Percentiles rank a stretch among this genome's conserved stretches.
phyloP scores from a whole-genome alignment of 2,888 invertebrate genomes.

The Neocrepidodera transversa region DNA sequence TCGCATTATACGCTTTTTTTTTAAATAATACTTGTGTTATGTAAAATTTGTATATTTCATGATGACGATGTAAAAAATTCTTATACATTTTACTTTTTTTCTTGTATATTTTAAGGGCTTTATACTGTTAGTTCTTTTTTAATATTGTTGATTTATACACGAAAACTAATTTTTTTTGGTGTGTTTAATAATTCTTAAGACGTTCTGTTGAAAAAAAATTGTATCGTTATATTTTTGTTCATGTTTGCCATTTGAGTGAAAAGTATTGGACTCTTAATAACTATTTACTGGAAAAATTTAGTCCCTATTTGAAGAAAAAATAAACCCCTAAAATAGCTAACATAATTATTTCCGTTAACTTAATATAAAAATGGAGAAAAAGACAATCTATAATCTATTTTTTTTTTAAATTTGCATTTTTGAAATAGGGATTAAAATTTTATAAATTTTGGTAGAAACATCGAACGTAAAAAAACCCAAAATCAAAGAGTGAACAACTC shows the following conservation, averaged over 20 bases:
- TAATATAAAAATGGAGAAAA: too few relatives aligned
- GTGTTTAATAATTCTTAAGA: constrained; percentile 24
- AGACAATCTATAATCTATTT: too few relatives aligned
- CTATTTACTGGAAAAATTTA: too few relatives aligned
- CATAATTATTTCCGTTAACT: too few relatives aligned
- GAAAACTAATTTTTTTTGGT: constrained; percentile 31
- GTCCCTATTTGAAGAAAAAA: neutral
- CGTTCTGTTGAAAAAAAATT: constrained; percentile 5
- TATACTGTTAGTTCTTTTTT: constrained; percentile 38
- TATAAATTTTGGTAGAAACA: neutral
- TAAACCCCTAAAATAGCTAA: too few relatives aligned
- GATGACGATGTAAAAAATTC: constrained; percentile 14
- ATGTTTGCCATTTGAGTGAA: constrained; percentile 22
- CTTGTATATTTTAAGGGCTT: constrained; percentile 35
- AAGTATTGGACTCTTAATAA: constrained; percentile 19
- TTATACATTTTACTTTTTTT: constrained; percentile 27
- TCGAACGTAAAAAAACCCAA: neutral
- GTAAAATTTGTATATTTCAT: constrained; percentile 19
- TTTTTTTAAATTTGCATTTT: too few relatives aligned
- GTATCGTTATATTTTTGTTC: constrained; percentile 21
- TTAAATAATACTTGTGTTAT: constrained; percentile 27
- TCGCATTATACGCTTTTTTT: constrained; percentile 22
- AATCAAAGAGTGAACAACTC: neutral
- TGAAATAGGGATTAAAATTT: too few relatives aligned
- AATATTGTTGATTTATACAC: constrained; percentile 36